Evolutionary conservation across 2,113 vertebrate genomes (phyloP), one percentile per base, ranked within the genome.

Genomic region (Kryptolebias marmoratus): DNA sequence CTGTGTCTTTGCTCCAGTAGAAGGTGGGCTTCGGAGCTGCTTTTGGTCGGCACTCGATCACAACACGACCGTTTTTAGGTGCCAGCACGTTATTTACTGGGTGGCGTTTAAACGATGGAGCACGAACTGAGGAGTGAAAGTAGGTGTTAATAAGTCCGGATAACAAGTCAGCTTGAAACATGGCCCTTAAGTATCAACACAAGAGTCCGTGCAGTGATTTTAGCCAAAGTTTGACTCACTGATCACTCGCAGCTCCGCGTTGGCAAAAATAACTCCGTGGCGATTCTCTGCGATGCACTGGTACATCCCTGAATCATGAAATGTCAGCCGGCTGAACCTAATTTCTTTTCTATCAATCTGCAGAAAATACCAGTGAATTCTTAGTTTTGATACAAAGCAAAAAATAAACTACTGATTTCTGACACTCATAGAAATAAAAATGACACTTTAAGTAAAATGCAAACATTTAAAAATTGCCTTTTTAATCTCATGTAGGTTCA

Each of bases 1-100:
- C 97, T 0, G 97, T 98, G 74, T 95, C 97, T 94, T 96, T 98
- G 89, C 96, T 99, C 98, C 98, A 99, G 0, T 90, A 95, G 87
- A 98, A 93, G 57, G 68, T 89, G 8, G 98, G 95, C 73, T 95
- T 97, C 0, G 98, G 98, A 44, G 98, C 96, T 0, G 96, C 98
- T 90, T 95, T 95, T 15, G 97, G 97, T 69, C 95, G 96, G 85
- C 98, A 99, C 57, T 96, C 94, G 28, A 99, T 96, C 77, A 98
- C 91, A 52, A 96, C 95, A 5, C 94, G 95, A 0, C 97, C 94
- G 3, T 97, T 96, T 89, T 93, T 96, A 11, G 96, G 94, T 36
- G 94, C 97, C 75, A 98, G 80, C 55, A 96, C 92, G 83, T 91
- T 94, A 87, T 95, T 97, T 90, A 98, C 95, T 7, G 96, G 97